Evolutionary conservation across 30 jellyfish, hydroid and myxozoan species (phyloP), one percentile per base, ranked within the genome.

Genomic region (Pseudorhiza aurosa): DNA sequence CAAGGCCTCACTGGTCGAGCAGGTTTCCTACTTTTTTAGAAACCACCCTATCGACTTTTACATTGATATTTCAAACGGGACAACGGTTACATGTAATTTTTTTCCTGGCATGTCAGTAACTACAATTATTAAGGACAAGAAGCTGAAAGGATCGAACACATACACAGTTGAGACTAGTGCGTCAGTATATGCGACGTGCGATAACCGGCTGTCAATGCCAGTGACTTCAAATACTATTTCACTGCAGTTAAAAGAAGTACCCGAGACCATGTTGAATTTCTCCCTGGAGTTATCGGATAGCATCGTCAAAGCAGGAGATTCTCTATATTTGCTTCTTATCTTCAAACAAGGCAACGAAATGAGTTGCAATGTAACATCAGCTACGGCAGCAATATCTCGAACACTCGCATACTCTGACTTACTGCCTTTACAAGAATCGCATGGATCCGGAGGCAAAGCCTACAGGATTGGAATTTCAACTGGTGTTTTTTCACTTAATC

Each of bases 401-500:
- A 9, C 56, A 22, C 28, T 35, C 67, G 1, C 88, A 22, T 75
- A 75, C 71, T 1, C 75, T 8, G 40, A 75, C 21, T 27, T 75
- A 62, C 1, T 57, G 32, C 55, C 69, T 37, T 60, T 47, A 32
- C 79, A 75, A 58, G 68, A 75, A 39, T 14, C 47, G 10, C 53
- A 75, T 17, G 42, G 40, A 8, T 25, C 28, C 8, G 88, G 88
- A n/a, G 56, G 78, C 14, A 75, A 75, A 42, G 88, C 88, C 53
- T 75, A 75, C 67, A 56, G 43, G 35, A 40, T 75, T 30, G 10
- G 36, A 1, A 3, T 58, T 30, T 42, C 78, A 0, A 75, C 88
- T 10, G 22, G n/a, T 60, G 45, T 58, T 43, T 14, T 62, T 43
- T 75, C 88, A 19, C 26, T 37, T 8, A 26, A 27, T 17, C 88